Evolutionary conservation across 2,888 invertebrate genomes (phyloP).

Genomic region (Perithous albicinctus): DNA sequence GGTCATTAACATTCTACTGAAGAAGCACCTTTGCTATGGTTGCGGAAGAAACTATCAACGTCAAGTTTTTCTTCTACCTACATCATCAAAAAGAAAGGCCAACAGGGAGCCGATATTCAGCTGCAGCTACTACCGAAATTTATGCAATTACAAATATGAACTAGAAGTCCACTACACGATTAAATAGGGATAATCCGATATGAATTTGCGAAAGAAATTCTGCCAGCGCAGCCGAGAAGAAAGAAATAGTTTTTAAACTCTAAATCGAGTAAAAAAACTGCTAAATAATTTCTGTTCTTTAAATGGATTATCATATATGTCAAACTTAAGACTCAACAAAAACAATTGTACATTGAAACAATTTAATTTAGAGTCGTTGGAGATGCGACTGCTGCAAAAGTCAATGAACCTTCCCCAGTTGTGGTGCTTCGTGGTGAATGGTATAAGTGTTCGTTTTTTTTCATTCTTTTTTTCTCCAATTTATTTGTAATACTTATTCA

Average conservation of each 20-base stretch:
- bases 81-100: neutral
- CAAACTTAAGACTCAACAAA: conserved; percentile 7
- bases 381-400: neutral
- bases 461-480: too few species aligned
- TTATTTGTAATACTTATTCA: conserved; percentile 2
- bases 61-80: neutral
- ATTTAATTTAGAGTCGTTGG: neutral
- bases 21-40: neutral
- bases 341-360: neutral
- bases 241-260: neutral
- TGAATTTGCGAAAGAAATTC: neutral
- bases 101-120: neutral
- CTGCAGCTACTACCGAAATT: neutral
- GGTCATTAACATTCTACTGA: neutral
- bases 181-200: neutral
- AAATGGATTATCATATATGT: neutral
- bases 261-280: neutral
- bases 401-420: conserved; percentile 1
- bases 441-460: conserved; percentile 20
- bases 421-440: conserved; percentile 43
- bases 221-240: neutral
- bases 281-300: neutral
- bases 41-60: neutral
- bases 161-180: neutral
- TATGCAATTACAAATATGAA: neutral